These are phyloP conservation scores for Rhyacophila evoluta DNA, from an alignment of 2,888 invertebrate genomes.

Conservation along the genomic window DNA sequence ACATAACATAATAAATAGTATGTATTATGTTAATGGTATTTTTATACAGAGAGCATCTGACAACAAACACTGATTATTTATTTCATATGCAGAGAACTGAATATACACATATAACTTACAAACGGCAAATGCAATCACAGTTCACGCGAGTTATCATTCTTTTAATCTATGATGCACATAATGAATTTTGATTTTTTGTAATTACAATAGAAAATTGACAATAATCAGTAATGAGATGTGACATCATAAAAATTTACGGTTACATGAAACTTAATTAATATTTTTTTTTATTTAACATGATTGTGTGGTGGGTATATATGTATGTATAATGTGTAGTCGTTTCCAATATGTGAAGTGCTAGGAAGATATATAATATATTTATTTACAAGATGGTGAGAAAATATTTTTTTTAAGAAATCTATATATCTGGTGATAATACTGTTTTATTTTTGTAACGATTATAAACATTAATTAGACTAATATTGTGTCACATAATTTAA, in stretches of 20 bases:
- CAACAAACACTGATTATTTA: background rate
- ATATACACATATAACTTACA: background rate
- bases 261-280: too few species aligned
- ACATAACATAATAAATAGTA: background rate
- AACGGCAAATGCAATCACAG: background rate
- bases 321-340: background rate
- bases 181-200: background rate
- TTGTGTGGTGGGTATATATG: background rate
- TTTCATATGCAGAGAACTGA: background rate
- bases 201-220: background rate
- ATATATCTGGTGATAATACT: constrained; percentile 7
- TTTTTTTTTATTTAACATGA: background rate
- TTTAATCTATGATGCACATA: background rate
- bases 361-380: background rate
- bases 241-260: too few species aligned
- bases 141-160: background rate
- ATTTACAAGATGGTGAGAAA: constrained; percentile 15
- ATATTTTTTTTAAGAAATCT: background rate
- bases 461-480: background rate
- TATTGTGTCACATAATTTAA: background rate
- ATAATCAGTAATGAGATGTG: background rate
- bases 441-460: background rate
- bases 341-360: background rate
- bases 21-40: background rate
- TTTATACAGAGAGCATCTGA: constrained; percentile 8